phyloP scores from a whole-genome alignment of 2,113 vertebrate genomes.

The Neogale vison region DNA sequence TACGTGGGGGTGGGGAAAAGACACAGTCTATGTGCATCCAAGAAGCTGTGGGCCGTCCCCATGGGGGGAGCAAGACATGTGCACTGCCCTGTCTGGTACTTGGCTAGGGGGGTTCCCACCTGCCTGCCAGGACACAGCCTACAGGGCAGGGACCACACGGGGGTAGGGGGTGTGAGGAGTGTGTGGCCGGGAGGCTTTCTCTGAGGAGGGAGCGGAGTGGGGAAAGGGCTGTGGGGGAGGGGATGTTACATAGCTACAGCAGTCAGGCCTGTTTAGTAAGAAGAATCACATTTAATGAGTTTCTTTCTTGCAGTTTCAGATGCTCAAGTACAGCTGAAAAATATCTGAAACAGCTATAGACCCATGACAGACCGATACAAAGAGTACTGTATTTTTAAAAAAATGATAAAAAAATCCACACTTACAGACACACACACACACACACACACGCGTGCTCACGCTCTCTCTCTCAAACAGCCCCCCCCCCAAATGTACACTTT shows the following conservation, averaged over 20 bases:
- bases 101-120: neutral
- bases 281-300: slow-evolving; percentile 90
- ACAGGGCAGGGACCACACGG: neutral
- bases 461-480: slow-evolving; percentile 40
- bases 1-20: neutral
- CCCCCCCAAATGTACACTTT: slow-evolving; percentile 88
- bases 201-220: neutral
- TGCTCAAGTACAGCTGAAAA: slow-evolving; percentile 88
- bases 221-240: neutral
- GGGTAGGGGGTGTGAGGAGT: too few species aligned
- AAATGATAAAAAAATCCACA: slow-evolving; percentile 88
- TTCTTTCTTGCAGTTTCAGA: slow-evolving; percentile 88
- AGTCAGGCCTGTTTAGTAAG: slow-evolving; percentile 86
- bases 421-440: neutral
- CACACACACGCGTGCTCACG: neutral
- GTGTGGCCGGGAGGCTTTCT: neutral
- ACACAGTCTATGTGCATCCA: neutral
- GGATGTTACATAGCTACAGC: slow-evolving; percentile 84
- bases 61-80: neutral
- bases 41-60: neutral
- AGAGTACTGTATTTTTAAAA: slow-evolving; percentile 90
- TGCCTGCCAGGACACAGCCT: neutral
- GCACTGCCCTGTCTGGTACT: neutral
- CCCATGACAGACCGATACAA: slow-evolving; percentile 89
- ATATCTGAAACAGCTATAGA: slow-evolving; percentile 89